Percentiles rank a stretch among this genome's conserved stretches.
Conservation (phyloP, 2,797 vertebrate species). For the Schizothorax lantsangensis region DNA sequence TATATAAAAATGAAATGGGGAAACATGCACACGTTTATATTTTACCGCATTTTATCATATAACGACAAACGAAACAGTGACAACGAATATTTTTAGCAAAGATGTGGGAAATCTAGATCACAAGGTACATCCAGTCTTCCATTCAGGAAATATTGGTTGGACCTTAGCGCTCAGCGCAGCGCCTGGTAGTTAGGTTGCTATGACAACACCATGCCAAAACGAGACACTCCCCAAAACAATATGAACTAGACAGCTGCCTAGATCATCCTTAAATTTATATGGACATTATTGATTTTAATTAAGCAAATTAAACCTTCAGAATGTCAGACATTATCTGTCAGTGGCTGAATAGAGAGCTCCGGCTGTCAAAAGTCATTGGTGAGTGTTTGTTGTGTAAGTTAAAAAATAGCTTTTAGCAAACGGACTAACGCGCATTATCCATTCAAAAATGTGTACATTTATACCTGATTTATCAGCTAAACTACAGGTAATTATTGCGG, state of each 20-base stretch:
- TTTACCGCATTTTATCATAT: no score
- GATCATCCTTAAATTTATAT: neutral
- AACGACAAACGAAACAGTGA: no score
- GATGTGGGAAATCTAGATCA: neutral
- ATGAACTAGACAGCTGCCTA: neutral
- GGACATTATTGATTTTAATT: neutral
- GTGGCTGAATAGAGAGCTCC: constrained; percentile 90
- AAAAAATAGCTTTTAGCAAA: neutral
- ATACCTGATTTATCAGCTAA: neutral
- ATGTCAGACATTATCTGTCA: constrained; percentile 89
- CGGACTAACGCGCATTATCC: neutral
- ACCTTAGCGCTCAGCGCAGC: neutral
- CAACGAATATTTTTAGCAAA: no score
- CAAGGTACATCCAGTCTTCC: neutral
- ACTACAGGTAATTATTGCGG: neutral
- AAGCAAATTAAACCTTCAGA: neutral
- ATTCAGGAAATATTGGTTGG: neutral
- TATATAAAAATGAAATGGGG: no score
- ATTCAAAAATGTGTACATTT: neutral
- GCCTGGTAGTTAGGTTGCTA: constrained; percentile 63
- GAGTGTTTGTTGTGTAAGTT: constrained; percentile 66
- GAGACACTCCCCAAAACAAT: constrained; percentile 15
- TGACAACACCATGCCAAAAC: constrained; percentile 59
- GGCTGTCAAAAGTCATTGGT: constrained; percentile 86
- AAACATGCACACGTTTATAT: no score